Conservation (phyloP, 2,888 invertebrate species). For the Pheosia tremula region DNA sequence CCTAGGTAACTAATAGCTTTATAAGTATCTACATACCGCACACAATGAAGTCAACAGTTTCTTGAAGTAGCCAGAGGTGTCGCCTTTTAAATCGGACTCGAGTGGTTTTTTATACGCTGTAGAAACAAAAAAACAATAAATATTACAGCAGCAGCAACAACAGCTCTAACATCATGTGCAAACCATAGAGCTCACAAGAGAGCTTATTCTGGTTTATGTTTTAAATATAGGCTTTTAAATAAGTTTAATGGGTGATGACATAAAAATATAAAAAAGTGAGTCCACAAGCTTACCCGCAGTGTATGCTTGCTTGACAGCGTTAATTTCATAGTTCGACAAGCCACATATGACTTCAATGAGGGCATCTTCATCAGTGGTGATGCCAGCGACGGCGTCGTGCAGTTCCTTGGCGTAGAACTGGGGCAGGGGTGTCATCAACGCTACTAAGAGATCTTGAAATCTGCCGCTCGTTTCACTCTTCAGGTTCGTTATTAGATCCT, state of each 20-base stretch:
- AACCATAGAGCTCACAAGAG: no score
- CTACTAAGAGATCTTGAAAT: constrained; percentile 92
- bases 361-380: not conserved
- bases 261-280: no score
- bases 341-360: not conserved
- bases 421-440: constrained; percentile 92
- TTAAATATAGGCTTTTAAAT: no score
- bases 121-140: not conserved
- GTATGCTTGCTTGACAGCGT: not conserved
- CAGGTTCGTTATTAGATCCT: not conserved
- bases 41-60: not conserved
- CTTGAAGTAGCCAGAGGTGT: not conserved
- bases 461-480: constrained; percentile 92
- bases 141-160: no score
- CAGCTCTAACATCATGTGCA: no score
- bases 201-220: no score
- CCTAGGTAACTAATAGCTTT: no score
- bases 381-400: constrained; percentile 91
- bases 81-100: not conserved
- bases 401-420: constrained; percentile 93
- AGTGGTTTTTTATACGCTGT: not conserved
- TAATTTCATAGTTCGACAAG: not conserved
- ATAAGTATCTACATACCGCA: not conserved
- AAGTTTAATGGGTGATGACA: no score
- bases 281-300: not conserved